A percentile compares a stretch with the other conserved stretches of the same genome.
phyloP scores from a whole-genome alignment of 2,113 vertebrate species.

The Psettodes erumei region DNA sequence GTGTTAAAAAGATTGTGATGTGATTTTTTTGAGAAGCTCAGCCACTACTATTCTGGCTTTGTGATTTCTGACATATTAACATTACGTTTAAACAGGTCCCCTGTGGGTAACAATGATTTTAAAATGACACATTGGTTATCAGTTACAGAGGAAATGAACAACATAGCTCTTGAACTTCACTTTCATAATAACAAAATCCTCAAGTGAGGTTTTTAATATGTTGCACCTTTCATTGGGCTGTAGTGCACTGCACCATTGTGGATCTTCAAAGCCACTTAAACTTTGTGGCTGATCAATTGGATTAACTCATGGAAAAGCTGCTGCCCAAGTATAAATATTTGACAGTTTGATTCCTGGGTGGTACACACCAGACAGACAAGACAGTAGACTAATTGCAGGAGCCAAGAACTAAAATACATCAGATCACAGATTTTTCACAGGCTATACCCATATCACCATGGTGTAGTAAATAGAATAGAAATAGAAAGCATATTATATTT shows the following conservation, averaged over 20 bases:
- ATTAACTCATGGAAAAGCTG: conserved; percentile 55
- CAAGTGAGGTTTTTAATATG: not conserved
- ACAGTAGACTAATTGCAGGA: not conserved
- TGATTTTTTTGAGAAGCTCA: too few species aligned
- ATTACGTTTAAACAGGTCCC: too few species aligned
- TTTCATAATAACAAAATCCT: not conserved
- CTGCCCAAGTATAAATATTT: conserved; percentile 40
- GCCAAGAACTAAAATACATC: conserved; percentile 1
- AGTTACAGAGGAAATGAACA: not conserved
- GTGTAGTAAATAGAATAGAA: not conserved
- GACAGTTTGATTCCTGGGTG: conserved; percentile 10
- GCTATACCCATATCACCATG: not conserved
- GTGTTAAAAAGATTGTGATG: too few species aligned
- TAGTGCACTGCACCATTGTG: not conserved
- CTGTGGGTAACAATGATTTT: too few species aligned
- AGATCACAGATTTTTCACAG: not conserved
- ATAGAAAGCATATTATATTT: too few species aligned
- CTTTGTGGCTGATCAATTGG: conserved; percentile 7
- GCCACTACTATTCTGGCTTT: too few species aligned
- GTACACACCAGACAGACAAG: not conserved
- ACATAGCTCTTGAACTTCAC: not conserved
- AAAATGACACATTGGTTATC: not conserved
- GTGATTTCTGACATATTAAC: too few species aligned
- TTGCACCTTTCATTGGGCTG: not conserved
- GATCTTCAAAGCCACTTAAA: conserved; percentile 14